Conservation (phyloP, 1,140 invertebrate species). For the Cataglyphis hispanica region DNA sequence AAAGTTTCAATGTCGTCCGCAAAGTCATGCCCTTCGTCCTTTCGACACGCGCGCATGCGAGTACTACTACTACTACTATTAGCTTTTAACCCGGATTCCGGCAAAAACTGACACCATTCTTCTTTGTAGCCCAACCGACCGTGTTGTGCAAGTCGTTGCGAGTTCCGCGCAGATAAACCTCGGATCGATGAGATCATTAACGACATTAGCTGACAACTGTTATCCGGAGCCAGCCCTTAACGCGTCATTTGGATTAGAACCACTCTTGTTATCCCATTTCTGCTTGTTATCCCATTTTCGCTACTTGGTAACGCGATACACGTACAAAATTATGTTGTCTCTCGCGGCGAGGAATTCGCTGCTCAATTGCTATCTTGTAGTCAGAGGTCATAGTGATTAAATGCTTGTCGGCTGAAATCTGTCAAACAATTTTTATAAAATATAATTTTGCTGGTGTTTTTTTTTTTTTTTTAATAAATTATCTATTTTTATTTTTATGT, state of each 20-base stretch:
- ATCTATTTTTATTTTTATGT: neutral
- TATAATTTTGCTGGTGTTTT: too few species aligned
- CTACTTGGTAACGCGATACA: conserved; percentile 39
- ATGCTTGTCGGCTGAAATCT: neutral
- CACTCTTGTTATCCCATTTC: conserved; percentile 41
- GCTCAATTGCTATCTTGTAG: conserved; percentile 32
- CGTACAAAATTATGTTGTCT: conserved; percentile 35
- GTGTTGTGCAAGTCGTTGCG: neutral
- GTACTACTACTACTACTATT: too few species aligned
- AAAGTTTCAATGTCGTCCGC: conserved; percentile 32
- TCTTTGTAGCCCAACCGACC: conserved; percentile 11
- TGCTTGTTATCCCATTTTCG: conserved; percentile 49
- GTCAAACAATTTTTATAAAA: neutral
- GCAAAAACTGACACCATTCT: conserved; percentile 22
- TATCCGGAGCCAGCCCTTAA: conserved; percentile 23
- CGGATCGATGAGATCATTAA: conserved; percentile 47
- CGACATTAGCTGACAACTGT: conserved; percentile 23
- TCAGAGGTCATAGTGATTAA: conserved; percentile 27
- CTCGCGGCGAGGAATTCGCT: neutral
- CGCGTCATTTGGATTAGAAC: conserved; percentile 37
- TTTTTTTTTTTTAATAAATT: neutral
- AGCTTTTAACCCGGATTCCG: neutral
- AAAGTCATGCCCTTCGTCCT: conserved; percentile 29
- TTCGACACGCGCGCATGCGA: neutral
- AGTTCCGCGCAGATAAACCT: conserved; percentile 34